phyloP scores from a whole-genome alignment of 2,797 vertebrate species.

The Philypnodon macrostomus region DNA sequence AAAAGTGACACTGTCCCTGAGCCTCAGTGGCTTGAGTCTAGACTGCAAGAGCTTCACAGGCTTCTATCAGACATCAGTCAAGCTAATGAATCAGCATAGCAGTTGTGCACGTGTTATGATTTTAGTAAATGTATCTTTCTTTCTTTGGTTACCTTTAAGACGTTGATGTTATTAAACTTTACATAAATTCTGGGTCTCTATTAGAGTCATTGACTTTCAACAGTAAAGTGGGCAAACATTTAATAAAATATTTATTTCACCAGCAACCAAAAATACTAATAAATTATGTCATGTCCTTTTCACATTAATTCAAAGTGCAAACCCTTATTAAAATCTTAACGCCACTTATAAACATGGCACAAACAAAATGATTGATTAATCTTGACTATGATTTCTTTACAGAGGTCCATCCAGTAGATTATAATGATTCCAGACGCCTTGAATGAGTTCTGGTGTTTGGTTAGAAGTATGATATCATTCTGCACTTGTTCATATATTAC shows the following conservation, averaged over 20 bases:
- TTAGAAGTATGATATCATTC: conserved; percentile 18
- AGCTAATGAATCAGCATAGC: conserved; percentile 3
- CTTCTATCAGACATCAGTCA: conserved; percentile 65
- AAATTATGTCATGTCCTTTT: conserved; percentile 70
- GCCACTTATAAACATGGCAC: conserved; percentile 57
- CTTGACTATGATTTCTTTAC: conserved; percentile 10
- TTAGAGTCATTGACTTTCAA: too few relatives aligned
- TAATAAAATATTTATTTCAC: conserved; percentile 78
- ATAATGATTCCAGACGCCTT: conserved; percentile 17
- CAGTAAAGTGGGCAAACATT: too few relatives aligned
- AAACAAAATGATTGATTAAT: conserved; percentile 1
- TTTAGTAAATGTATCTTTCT: too few relatives aligned
- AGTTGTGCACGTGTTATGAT: too few relatives aligned
- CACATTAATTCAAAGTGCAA: conserved; percentile 70
- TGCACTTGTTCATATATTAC: conserved; percentile 16
- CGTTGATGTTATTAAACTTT: conserved; percentile 2
- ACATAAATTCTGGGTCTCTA: too few relatives aligned
- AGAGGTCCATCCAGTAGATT: conserved; percentile 16
- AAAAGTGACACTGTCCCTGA: conserved; percentile 23
- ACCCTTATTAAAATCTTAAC: conserved; percentile 45
- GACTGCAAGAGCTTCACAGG: conserved; percentile 76
- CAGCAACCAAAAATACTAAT: conserved; percentile 73
- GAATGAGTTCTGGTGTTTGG: conserved; percentile 9
- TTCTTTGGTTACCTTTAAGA: too few relatives aligned
- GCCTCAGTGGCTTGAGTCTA: conserved; percentile 80